A percentile compares a stretch with the other conserved stretches of the same genome.
These are phyloP conservation scores for Oncopeltus fasciatus DNA, from an alignment of 1,140 invertebrate genomes.

Conservation along the genomic window DNA sequence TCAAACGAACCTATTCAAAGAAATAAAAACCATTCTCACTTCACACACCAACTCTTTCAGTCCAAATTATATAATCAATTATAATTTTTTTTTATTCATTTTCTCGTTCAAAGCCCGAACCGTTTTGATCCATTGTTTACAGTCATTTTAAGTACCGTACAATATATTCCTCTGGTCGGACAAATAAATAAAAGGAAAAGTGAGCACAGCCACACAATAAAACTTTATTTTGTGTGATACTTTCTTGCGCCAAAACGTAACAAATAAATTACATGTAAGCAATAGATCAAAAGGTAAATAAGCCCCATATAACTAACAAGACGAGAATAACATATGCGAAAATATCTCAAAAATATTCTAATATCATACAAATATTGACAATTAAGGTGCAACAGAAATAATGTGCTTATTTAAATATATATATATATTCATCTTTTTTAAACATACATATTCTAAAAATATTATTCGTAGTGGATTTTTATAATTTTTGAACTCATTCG, in stretches of 20 bases:
- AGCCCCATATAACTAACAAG: not conserved
- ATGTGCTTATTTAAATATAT: too few species aligned
- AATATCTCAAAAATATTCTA: conserved; percentile 7
- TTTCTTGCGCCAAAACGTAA: too few species aligned
- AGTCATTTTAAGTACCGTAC: too few species aligned
- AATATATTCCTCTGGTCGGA: too few species aligned
- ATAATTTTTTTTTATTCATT: not conserved
- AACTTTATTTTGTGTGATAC: too few species aligned
- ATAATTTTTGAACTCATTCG: conserved; percentile 1
- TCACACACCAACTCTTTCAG: conserved; percentile 3
- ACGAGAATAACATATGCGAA: not conserved
- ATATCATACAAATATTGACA: not conserved
- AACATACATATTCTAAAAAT: not conserved
- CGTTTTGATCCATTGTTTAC: too few species aligned
- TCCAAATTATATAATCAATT: not conserved
- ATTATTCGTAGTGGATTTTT: not conserved
- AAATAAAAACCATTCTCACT: not conserved
- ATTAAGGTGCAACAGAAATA: conserved; percentile 3
- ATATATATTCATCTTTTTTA: not conserved
- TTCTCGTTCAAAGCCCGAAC: too few species aligned
- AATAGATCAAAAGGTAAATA: too few species aligned
- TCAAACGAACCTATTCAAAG: too few species aligned
- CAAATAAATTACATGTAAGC: too few species aligned
- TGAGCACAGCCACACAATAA: too few species aligned
- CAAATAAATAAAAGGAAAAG: too few species aligned